Conservation (phyloP, 2,888 invertebrate species). For the Eilema sororculum region DNA sequence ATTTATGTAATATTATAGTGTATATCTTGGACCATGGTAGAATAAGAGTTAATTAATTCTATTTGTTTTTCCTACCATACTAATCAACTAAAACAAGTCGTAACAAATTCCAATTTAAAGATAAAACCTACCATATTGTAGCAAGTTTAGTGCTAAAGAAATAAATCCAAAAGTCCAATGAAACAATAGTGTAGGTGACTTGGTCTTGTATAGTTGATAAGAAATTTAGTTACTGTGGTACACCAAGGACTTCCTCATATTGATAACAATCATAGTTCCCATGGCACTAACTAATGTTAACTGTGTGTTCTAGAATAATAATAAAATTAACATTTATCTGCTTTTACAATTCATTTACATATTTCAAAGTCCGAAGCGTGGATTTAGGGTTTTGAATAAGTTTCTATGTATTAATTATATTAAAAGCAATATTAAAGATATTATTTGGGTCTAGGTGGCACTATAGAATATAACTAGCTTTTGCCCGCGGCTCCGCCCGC, state of each 20-base stretch:
- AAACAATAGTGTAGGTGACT: constrained; percentile 18
- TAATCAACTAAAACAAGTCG: no score
- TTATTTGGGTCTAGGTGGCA: not conserved
- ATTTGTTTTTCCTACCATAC: no score
- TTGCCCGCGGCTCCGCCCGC: no score
- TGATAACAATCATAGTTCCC: constrained; percentile 35
- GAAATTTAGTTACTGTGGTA: constrained; percentile 47
- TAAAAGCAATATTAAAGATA: no score
- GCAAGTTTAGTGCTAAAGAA: not conserved
- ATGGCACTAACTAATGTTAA: constrained; percentile 15
- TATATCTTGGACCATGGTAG: not conserved
- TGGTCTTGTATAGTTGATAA: constrained; percentile 45
- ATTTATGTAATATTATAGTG: no score
- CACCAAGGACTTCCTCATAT: constrained; percentile 46
- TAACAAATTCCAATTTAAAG: not conserved
- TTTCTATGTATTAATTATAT: not conserved
- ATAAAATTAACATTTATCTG: not conserved
- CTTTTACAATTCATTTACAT: not conserved
- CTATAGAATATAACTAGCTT: no score
- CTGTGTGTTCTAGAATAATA: not conserved
- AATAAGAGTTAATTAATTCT: not conserved
- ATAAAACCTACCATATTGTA: not conserved
- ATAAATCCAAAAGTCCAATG: constrained; percentile 7
- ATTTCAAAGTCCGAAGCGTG: not conserved
- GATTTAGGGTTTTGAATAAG: not conserved